Evolutionary conservation across 1,140 invertebrate genomes (phyloP).

Genomic region (Pararge aegeria): DNA sequence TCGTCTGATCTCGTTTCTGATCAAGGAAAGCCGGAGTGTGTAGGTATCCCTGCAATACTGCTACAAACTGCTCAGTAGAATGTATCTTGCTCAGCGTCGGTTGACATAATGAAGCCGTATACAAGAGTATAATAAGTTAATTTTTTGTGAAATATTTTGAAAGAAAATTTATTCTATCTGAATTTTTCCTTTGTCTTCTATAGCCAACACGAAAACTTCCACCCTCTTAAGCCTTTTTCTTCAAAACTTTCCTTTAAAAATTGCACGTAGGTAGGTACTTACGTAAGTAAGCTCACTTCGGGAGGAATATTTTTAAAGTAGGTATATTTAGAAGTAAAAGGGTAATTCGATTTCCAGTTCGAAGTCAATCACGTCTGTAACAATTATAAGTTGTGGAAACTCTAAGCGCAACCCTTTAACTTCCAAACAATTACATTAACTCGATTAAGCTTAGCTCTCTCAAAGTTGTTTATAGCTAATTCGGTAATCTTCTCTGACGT

Average conservation of each 20-base stretch:
- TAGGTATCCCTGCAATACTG: too few relatives aligned
- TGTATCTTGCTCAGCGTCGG: too few relatives aligned
- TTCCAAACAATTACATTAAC: constrained; percentile 13
- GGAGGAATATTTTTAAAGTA: neutral
- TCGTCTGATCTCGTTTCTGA: too few relatives aligned
- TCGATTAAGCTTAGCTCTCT: constrained; percentile 5
- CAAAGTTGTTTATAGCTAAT: constrained; percentile 7
- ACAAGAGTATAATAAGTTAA: too few relatives aligned
- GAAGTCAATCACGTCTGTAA: constrained; percentile 9
- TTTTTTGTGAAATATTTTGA: too few relatives aligned
- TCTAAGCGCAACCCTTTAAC: constrained; percentile 12
- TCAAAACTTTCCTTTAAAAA: neutral
- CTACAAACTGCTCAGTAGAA: too few relatives aligned
- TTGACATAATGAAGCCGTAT: too few relatives aligned
- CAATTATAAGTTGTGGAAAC: constrained; percentile 10
- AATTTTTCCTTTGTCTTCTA: neutral
- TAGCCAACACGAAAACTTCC: neutral
- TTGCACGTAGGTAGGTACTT: neutral
- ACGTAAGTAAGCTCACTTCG: neutral
- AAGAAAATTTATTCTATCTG: too few relatives aligned
- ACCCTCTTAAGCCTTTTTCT: neutral
- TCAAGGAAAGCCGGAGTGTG: too few relatives aligned
- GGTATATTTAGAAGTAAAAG: neutral
- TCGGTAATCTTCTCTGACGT: neutral
- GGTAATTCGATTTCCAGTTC: neutral